Percentiles rank a stretch among this genome's conserved stretches.
phyloP scores from a whole-genome alignment of 2,113 vertebrate species.

The Phodopus roborovskii region DNA sequence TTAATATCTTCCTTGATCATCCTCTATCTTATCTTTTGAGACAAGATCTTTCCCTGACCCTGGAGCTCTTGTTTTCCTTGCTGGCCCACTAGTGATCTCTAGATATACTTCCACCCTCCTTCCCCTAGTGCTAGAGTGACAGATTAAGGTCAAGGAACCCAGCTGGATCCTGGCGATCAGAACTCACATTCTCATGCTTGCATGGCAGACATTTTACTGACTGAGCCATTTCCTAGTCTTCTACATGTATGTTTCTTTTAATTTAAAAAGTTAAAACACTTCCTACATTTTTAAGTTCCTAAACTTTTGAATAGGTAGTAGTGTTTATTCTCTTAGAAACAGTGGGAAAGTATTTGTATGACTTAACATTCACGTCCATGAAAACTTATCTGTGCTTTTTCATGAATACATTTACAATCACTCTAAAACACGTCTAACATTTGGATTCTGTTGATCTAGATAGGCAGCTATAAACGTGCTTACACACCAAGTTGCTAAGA shows the following conservation, averaged over 20 bases:
- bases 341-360: not conserved
- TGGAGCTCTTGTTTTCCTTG: not conserved
- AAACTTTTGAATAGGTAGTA: conserved; percentile 32
- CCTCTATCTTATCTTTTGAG: not conserved
- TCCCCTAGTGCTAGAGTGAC: not conserved
- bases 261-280: not conserved
- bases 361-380: not conserved
- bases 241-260: not conserved
- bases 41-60: not conserved
- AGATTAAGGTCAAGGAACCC: not conserved
- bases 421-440: conserved; percentile 16
- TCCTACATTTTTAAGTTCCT: conserved; percentile 24
- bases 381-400: conserved; percentile 30
- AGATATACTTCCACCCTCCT: not conserved
- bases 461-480: not conserved
- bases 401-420: conserved; percentile 3
- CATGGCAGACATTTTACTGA: not conserved
- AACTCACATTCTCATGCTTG: not conserved
- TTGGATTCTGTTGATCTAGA: not conserved
- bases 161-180: not conserved
- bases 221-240: not conserved
- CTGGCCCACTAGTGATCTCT: not conserved
- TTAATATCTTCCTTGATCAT: not conserved
- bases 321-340: conserved; percentile 20
- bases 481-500: conserved; percentile 1